Base-by-base conservation (phyloP, 2,797 vertebrate species). In the Percopsis omiscomaycus region DNA sequence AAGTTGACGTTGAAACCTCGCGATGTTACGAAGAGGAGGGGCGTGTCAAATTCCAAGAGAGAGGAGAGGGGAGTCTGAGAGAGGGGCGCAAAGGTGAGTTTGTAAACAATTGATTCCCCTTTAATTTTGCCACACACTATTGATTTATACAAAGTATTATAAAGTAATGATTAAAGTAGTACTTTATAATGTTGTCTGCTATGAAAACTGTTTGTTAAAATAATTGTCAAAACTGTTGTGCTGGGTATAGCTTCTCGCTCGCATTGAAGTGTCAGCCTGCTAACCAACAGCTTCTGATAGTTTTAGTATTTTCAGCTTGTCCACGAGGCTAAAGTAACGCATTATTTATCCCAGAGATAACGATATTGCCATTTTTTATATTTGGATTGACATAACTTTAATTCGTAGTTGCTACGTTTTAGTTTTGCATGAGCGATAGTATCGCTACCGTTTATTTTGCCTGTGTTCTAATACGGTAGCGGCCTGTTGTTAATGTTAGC, bases 11-110 rank as follows among this genome's bases (percentile, higher is more conserved):
- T 22, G 46, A 73, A 71, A 2, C 92, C 89, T 92, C 93, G 92
- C 92, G 93, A 92, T 74, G 73, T 1, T 64, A 89, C 61, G 47
- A 67, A 63, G 75, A 77, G 84, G 78, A 90, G 92, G 91, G 92
- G 93, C 84, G 92, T 92, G 92, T 92, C 91, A 89, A 92, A 93
- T 94, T 93, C 93, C 92, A 92, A 86, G 87, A 89, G 88, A 86
- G 88, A 83, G 85, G 83, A 88, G 84, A 84, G 85, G 37, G 87
- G 86, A 87, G 86, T 68, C 77, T 80, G 79, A 81, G 82, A 86
- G 89, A 90, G 90, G 87, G 91, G 90, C 87, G 86, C 90, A 79
- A 90, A 89, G 92, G 92, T 93, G 88, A 93, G 93, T 94, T 93
- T 93, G 91, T 93, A 93, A 94, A 94, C 91, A 93, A 78, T 92